phyloP scores from a whole-genome alignment of 2,113 vertebrate genomes.

The Rhodinocichla rosea region DNA sequence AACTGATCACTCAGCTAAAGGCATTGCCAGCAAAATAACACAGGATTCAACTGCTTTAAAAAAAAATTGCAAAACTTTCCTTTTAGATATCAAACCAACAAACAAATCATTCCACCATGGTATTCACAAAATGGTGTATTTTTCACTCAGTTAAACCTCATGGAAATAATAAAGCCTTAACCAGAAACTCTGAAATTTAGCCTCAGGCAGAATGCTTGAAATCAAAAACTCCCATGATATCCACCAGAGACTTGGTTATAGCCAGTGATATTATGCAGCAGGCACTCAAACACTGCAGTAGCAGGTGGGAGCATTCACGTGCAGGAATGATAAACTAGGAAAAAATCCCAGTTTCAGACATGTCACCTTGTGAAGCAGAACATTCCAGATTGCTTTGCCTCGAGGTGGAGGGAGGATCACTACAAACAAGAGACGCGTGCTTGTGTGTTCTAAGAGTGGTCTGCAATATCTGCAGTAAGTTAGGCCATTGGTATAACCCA shows the following conservation, averaged over 20 bases:
- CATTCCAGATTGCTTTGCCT: background rate
- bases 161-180: background rate
- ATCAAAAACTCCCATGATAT: background rate
- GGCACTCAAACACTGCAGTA: background rate
- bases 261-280: background rate
- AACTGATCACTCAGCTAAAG: background rate
- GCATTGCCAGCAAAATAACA: background rate
- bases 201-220: background rate
- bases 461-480: background rate
- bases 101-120: background rate
- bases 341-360: background rate
- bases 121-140: background rate
- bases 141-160: background rate
- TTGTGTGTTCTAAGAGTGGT: background rate
- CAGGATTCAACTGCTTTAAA: background rate
- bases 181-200: background rate
- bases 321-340: background rate
- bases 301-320: background rate
- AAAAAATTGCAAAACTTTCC: background rate
- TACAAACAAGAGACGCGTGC: background rate
- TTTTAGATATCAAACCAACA: background rate
- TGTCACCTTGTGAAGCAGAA: background rate
- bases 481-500: background rate
- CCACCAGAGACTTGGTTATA: background rate
- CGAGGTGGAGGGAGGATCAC: background rate